Evolutionary conservation across 2,797 vertebrate species (phyloP).

Genomic region (Pristis pectinata): DNA sequence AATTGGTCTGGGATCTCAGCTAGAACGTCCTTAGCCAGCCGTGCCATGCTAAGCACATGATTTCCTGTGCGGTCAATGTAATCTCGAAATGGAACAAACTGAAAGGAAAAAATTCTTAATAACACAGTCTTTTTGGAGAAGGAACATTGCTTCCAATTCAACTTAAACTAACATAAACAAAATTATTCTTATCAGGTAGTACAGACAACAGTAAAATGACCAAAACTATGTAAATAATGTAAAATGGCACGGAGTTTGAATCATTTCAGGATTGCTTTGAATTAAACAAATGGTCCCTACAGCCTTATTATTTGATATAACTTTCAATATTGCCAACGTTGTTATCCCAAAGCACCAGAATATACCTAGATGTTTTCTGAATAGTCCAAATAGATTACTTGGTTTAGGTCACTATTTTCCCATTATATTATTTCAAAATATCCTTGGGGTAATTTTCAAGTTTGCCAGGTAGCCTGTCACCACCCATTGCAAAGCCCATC

Average conservation of each 20-base stretch:
- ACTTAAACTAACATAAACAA: background rate
- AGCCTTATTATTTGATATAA: background rate
- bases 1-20: conserved; percentile 96
- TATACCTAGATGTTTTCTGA: background rate
- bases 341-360: background rate
- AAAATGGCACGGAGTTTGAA: background rate
- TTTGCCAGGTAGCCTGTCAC: background rate
- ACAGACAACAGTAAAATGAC: background rate
- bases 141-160: background rate
- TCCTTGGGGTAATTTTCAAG: background rate
- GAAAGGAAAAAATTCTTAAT: conserved; percentile 39
- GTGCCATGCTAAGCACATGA: conserved; percentile 87
- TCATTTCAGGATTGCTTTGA: background rate
- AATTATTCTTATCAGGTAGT: background rate
- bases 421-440: background rate
- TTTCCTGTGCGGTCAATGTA: conserved; percentile 84
- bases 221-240: background rate
- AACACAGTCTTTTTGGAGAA: background rate
- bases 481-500: background rate
- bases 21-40: conserved; percentile 87
- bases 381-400: background rate
- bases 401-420: background rate
- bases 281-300: background rate
- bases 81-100: conserved; percentile 93
- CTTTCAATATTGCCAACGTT: background rate